Base-by-base conservation (phyloP, 1,140 invertebrate genomes). In the Hycleus phaleratus region DNA sequence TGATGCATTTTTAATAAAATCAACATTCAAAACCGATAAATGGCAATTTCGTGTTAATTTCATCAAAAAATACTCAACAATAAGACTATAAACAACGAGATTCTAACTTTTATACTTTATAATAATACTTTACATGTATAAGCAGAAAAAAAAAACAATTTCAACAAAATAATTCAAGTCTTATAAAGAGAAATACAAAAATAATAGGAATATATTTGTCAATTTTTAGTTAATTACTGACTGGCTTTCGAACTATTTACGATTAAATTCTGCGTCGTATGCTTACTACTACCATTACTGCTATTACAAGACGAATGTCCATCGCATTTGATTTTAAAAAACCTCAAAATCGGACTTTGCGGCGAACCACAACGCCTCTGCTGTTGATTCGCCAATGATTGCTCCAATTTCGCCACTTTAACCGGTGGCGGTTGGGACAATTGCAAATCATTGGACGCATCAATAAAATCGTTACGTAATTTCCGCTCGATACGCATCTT, bases 401-500 rank as follows among this genome's bases (percentile, higher is more conserved):
- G 11, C n/a, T 66, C 60, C 26, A 66, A 43, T 56, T 58, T 66
- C 2, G 56, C 25, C 9, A 59, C 47, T 63, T 65, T 65, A 12
- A 58, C 59, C 4, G 50, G 54, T 26, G 8, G 50, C 3, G 54
- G 48, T 32, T 65, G 52, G 26, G 56, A 43, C 25, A 60, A 58
- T 26, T 7, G 7, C 39, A 6, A 32, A 42, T 11, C 9, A 1
- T 6, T n/a, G 9, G 3, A 4, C 25, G 52, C 55, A 18, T 69
- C 65, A n/a, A 59, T 26, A 40, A 67, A 64, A 44, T 70, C 58
- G 44, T 56, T 52, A n/a, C 59, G 50, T 6, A 71, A 58, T 7
- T 59, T 60, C 61, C 77, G 81, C 61, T 85, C 83, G 48, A 83
- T 81, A 2, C 80, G 75, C 49, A 88, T 80, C 59, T 80, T 82